A percentile compares a stretch with the other conserved stretches of the same genome.
Evolutionary conservation across 2,113 vertebrate genomes (phyloP).

Genomic region (Brachirus orientalis): DNA sequence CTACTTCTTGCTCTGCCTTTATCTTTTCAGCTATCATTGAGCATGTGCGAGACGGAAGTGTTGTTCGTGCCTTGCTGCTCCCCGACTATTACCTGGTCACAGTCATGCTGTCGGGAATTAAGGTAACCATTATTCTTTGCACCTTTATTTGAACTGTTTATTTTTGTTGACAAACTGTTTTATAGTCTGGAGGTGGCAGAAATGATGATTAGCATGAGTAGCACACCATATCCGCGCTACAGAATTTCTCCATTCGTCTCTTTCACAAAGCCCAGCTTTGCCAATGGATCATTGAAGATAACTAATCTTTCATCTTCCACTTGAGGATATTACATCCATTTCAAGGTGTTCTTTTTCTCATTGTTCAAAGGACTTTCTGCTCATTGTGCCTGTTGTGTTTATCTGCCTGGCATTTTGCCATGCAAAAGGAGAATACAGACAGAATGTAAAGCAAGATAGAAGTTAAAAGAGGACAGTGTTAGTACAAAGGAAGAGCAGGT

Average conservation of each 20-base stretch:
- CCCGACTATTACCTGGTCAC: constrained; percentile 95
- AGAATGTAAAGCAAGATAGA: constrained; percentile 22
- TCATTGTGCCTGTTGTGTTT: background rate
- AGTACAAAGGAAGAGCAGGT: constrained; percentile 7
- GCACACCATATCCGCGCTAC: constrained; percentile 12
- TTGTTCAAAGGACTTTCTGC: constrained; percentile 38
- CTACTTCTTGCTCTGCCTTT: constrained; percentile 5
- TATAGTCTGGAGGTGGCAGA: background rate
- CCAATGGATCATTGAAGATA: constrained; percentile 57
- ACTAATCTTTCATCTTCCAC: constrained; percentile 60
- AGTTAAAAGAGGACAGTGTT: constrained; percentile 28
- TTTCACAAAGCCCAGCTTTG: constrained; percentile 46
- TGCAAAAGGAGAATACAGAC: constrained; percentile 38
- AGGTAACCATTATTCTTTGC: constrained; percentile 80
- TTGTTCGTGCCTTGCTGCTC: constrained; percentile 94
- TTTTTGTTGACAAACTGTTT: background rate
- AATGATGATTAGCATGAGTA: background rate
- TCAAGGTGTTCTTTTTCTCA: constrained; percentile 52
- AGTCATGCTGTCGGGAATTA: constrained; percentile 96
- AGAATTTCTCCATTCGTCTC: constrained; percentile 52
- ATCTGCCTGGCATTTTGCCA: constrained; percentile 21
- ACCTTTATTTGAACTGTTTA: background rate
- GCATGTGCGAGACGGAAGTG: constrained; percentile 94
- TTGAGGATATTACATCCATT: constrained; percentile 57
- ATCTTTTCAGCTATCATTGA: constrained; percentile 90